Conservation (phyloP, 2,888 invertebrate species). For the Trichacis sp. region DNA sequence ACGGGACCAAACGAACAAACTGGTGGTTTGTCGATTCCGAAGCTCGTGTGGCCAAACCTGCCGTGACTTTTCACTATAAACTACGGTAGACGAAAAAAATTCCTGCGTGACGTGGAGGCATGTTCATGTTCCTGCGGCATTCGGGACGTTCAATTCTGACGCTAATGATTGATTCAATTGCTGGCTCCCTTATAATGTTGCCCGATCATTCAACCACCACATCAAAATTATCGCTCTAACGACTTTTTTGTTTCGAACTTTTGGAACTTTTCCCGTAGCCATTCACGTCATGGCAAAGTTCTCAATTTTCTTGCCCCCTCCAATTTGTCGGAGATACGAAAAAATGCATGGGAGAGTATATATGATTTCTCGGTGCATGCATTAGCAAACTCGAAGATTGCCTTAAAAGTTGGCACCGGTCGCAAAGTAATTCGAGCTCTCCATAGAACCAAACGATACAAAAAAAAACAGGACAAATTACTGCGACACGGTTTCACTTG, state of each 20-base stretch:
- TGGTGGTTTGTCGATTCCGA: slow-evolving; percentile 22
- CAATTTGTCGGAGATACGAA: slow-evolving; percentile 1
- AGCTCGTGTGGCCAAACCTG: slow-evolving; percentile 9
- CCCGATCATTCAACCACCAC: neutral
- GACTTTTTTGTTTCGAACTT: neutral
- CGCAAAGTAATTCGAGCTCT: slow-evolving; percentile 3
- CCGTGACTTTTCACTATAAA: slow-evolving; percentile 38
- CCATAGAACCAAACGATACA: neutral
- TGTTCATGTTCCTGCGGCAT: slow-evolving; percentile 25
- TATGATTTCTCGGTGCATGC: neutral
- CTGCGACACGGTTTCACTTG: neutral
- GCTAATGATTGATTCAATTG: slow-evolving; percentile 25
- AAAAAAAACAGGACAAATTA: neutral
- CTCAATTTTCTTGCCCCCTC: neutral
- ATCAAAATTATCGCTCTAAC: neutral
- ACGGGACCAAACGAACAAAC: slow-evolving; percentile 23
- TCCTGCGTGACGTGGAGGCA: slow-evolving; percentile 28
- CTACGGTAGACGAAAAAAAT: slow-evolving; percentile 16
- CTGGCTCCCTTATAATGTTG: slow-evolving; percentile 14
- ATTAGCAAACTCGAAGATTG: slow-evolving; percentile 8
- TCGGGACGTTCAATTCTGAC: slow-evolving; percentile 25
- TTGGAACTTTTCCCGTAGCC: neutral
- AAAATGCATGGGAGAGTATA: slow-evolving; percentile 9
- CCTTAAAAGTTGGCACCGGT: slow-evolving; percentile 10
- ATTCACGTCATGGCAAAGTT: too few species aligned